Percentiles rank a stretch among this genome's conserved stretches.
Conservation (phyloP, 1,140 invertebrate genomes). For the Penaeus indicus region DNA sequence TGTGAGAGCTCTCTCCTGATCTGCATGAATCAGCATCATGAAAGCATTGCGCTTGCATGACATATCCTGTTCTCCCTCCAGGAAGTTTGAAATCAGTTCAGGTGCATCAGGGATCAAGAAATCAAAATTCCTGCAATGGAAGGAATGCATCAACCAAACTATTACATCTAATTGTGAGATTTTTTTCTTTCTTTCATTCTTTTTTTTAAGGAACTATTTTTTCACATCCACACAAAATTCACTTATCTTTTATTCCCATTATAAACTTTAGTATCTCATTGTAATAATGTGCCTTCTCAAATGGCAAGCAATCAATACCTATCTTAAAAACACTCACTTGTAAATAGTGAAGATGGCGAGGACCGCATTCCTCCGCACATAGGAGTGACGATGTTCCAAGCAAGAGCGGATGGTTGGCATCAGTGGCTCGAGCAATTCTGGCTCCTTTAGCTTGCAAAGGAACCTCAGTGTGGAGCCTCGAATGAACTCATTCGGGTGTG, state of each 20-base stretch:
- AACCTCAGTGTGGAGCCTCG: conserved; percentile 97
- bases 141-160: background rate
- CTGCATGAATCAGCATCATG: conserved; percentile 97
- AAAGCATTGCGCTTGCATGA: conserved; percentile 99
- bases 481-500: conserved; percentile 99
- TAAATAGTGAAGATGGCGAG: conserved; percentile 99
- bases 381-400: conserved; percentile 97
- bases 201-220: no score
- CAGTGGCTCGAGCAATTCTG: conserved; percentile 95
- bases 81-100: conserved; percentile 93
- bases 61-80: conserved; percentile 98
- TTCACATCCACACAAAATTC: no score
- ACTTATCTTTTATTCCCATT: no score
- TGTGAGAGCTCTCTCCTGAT: conserved; percentile 91
- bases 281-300: background rate
- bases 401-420: conserved; percentile 98
- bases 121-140: conserved; percentile 88
- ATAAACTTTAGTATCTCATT: background rate
- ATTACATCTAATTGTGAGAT: no score
- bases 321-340: conserved; percentile 73
- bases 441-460: conserved; percentile 98
- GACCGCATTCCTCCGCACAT: conserved; percentile 97
- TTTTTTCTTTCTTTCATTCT: no score
- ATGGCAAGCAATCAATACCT: no score
- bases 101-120: conserved; percentile 99